These are phyloP conservation scores for Magallana nippona DNA, from an alignment of 2,888 invertebrate species.

Conservation along the genomic window DNA sequence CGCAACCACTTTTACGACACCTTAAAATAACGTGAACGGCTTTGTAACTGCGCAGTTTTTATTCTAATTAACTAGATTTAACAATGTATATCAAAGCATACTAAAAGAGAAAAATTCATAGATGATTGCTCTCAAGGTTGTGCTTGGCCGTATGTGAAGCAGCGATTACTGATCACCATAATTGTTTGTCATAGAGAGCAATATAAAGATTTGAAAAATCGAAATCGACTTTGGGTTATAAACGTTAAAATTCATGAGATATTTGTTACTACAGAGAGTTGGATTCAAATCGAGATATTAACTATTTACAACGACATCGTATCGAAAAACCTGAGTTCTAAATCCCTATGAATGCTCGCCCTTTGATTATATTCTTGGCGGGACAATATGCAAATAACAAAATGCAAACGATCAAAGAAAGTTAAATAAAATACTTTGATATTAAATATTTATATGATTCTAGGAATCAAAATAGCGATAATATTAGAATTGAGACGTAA, in stretches of 20 bases:
- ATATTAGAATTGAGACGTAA: too few species aligned
- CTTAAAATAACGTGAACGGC: too few species aligned
- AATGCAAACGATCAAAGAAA: neutral
- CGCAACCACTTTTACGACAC: too few species aligned
- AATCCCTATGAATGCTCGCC: neutral
- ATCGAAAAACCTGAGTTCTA: neutral
- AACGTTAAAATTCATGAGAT: neutral
- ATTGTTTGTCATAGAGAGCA: neutral
- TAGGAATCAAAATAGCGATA: too few species aligned
- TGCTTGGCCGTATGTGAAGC: neutral
- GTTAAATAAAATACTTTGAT: too few species aligned
- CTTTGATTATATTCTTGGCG: slow-evolving; percentile 8
- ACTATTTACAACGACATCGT: neutral
- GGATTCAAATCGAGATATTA: neutral
- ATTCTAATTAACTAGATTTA: too few species aligned
- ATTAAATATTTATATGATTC: too few species aligned
- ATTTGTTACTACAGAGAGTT: neutral
- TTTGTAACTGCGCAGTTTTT: too few species aligned
- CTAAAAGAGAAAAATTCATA: neutral
- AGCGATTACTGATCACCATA: neutral
- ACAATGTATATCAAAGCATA: neutral
- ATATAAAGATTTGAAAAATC: neutral
- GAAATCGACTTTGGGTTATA: neutral
- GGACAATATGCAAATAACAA: neutral
- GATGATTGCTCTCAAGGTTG: neutral